phyloP scores from a whole-genome alignment of 2,888 invertebrate species.

The Dendrolimus pini region DNA sequence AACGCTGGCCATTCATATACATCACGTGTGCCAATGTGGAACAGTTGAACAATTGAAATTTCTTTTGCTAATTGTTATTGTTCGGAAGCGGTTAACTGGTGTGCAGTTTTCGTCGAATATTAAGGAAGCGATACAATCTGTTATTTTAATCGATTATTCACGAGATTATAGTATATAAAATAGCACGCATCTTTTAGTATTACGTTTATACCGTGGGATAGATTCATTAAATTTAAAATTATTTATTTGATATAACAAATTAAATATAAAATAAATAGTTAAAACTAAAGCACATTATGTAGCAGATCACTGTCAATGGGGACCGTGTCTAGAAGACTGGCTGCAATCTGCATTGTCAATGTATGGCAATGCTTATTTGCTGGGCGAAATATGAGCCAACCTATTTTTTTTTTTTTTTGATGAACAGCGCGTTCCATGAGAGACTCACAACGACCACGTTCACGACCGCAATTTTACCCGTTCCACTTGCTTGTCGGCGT shows the following conservation, averaged over 20 bases:
- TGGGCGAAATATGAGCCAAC: too few species aligned
- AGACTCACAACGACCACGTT: too few species aligned
- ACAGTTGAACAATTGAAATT: constrained; percentile 2
- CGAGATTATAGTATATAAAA: not conserved
- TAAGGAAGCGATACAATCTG: not conserved
- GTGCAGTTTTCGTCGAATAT: not conserved
- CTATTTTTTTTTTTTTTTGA: too few species aligned
- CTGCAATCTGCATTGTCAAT: too few species aligned
- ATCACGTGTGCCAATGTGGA: not conserved
- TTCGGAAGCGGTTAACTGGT: not conserved
- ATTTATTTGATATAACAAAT: not conserved
- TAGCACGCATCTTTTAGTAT: not conserved
- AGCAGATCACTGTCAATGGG: too few species aligned
- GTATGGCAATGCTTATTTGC: too few species aligned
- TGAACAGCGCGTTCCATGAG: too few species aligned
- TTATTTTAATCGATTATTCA: not conserved
- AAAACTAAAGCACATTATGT: not conserved
- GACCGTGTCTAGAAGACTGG: too few species aligned
- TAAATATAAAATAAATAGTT: not conserved
- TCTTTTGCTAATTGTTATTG: not conserved
- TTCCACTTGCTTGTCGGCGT: too few species aligned
- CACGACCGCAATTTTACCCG: too few species aligned
- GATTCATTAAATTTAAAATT: not conserved
- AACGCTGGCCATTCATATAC: not conserved
- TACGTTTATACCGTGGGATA: not conserved